Evolutionary conservation across 2,113 vertebrate species (phyloP), one percentile per base, ranked within the genome.

Genomic region (Apaloderma vittatum): DNA sequence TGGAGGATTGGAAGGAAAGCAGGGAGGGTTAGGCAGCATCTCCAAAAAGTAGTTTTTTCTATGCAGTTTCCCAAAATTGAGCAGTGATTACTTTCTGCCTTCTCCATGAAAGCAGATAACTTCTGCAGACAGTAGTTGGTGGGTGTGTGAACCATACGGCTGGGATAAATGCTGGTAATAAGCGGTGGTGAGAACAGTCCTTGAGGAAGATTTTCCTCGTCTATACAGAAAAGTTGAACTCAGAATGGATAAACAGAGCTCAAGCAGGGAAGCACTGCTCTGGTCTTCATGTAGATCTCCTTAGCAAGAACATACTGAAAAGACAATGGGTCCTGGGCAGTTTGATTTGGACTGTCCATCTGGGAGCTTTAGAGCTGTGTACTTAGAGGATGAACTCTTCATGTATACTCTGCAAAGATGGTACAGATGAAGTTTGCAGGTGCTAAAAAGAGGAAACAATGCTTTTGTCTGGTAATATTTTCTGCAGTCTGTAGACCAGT

Each of bases 331-430:
- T 58, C 23, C 51, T 48, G 68, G 36, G 4, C 19, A 20, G 23
- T 4, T 65, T 61, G 3, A 43, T 52, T 52, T 52, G 30, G 21
- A 24, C 21, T 52, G 43, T 67, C 77, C 14, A 4, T 4, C 8
- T 20, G 59, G 58, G 29, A 74, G 40, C 15, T 26, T 23, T 1
- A 21, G 70, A 48, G 21, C 9, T 4, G 14, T 24, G 22, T 26
- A n/a, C 45, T 63, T 11, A 27, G 58, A 37, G 58, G 68, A 51
- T 30, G 63, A 92, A 48, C 20, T 9, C 20, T 73, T 73, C 4
- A 15, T 1, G 0, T 18, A 9, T 8, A 2, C 32, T 19, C n/a
- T 23, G 15, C 58, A 43, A 14, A 62, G 54, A 11, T 34, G 24
- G 2, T 24, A 36, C 30, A 76, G 43, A 10, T 61, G 13, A 2